Evolutionary conservation across 1,140 invertebrate species (phyloP), one percentile per base, ranked within the genome.

Genomic region (Pygmarrhopalites habei): DNA sequence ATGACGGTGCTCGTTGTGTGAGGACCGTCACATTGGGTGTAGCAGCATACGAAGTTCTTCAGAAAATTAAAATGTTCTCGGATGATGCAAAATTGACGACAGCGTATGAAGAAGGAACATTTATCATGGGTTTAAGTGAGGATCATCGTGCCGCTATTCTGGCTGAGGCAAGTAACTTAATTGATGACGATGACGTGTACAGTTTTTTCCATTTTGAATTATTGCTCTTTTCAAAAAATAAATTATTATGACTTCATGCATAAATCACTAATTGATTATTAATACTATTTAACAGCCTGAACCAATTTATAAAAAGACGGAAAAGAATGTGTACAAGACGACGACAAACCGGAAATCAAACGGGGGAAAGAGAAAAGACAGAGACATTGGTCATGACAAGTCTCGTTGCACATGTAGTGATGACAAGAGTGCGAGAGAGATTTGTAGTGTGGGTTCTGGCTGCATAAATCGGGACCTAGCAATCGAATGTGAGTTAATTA

Each of bases 261-360:
- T n/a, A n/a, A n/a, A n/a, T n/a, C n/a, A n/a, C n/a, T n/a, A n/a
- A n/a, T n/a, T n/a, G n/a, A n/a, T n/a, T n/a, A n/a, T n/a, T n/a
- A n/a, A n/a, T n/a, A n/a, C n/a, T n/a, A n/a, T n/a, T n/a, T n/a
- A 52, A 15, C 25, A 69, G 64, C 41, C 64, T 0, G 62, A 64
- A 29, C 67, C 67, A 19, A 21, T 61, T 1, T 69, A 69, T 29
- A 63, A 64, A 19, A 60, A 64, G 25, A 69, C 66, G 26, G 61
- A 69, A 2, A 55, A 32, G 21, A 69, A 69, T 64, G 12, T 57
- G 0, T 69, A 69, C 29, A 44, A 35, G 43, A 25, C 30, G 1
- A 19, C 29, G 26, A 35, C n/a, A 32, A 64, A 59, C 5, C 46
- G 23, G 21, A 7, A 29, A 28, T 23, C 19, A 53, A 41, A 25